Evolutionary conservation across 2,888 invertebrate genomes (phyloP).

Genomic region (Lordiphosa fenestrarum): DNA sequence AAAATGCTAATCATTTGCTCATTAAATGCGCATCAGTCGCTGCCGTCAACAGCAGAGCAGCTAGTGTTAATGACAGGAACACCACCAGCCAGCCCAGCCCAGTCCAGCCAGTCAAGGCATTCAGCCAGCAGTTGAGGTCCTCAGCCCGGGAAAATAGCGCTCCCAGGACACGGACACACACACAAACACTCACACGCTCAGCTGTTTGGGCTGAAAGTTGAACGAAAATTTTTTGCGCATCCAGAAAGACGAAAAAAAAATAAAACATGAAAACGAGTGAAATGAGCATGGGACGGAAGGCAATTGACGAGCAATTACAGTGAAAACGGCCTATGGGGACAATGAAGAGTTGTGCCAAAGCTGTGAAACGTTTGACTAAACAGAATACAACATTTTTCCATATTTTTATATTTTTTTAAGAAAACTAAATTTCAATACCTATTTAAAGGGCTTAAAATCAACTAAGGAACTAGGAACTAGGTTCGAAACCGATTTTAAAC

Average conservation of each 20-base stretch:
- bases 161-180: background rate
- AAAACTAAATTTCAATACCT: too few species aligned
- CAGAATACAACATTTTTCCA: too few species aligned
- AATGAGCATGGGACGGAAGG: slow-evolving; percentile 1
- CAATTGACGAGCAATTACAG: slow-evolving; percentile 10
- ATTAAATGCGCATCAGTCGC: slow-evolving; percentile 65
- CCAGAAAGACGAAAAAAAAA: slow-evolving; percentile 9
- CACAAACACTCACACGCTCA: slow-evolving; percentile 24
- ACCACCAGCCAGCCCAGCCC: slow-evolving; percentile 29
- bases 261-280: background rate
- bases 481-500: too few species aligned
- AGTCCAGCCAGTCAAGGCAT: background rate
- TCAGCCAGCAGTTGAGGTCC: slow-evolving; percentile 5
- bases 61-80: slow-evolving; percentile 54
- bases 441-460: too few species aligned
- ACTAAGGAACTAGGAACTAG: too few species aligned
- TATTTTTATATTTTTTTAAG: too few species aligned
- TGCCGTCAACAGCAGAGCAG: slow-evolving; percentile 4
- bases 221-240: slow-evolving; percentile 23
- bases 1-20: slow-evolving; percentile 70
- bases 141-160: slow-evolving; percentile 6
- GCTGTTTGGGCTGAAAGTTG: slow-evolving; percentile 43
- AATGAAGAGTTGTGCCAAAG: too few species aligned
- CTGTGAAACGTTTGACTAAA: too few species aligned
- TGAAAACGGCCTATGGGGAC: background rate